Conservation (phyloP, 1,140 invertebrate genomes). For the Drosophila asahinai region DNA sequence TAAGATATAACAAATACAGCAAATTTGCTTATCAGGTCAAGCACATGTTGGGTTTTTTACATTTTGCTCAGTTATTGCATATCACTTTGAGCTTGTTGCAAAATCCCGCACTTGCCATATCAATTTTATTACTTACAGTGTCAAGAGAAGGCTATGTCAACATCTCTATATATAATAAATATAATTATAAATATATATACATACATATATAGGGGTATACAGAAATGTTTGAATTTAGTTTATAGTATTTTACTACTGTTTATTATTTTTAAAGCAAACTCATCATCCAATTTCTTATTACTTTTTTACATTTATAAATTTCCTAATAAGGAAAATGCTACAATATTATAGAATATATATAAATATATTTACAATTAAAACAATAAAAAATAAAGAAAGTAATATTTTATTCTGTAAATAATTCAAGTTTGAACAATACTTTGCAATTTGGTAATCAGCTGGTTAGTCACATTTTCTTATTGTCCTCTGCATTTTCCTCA, state of each 20-base stretch:
- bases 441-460: constrained; percentile 18
- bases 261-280: too few relatives aligned
- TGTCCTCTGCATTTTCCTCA: constrained; percentile 22
- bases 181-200: too few relatives aligned
- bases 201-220: not conserved
- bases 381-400: not conserved
- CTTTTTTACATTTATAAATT: too few relatives aligned
- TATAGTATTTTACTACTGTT: too few relatives aligned
- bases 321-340: too few relatives aligned
- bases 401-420: constrained; percentile 2
- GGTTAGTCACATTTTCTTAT: constrained; percentile 2
- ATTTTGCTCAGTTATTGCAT: constrained; percentile 5
- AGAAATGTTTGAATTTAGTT: not conserved
- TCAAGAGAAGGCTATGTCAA: not conserved
- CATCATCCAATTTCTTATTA: not conserved
- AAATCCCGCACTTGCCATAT: constrained; percentile 1
- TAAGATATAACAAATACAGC: not conserved
- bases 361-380: not conserved
- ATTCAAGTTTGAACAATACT: not conserved
- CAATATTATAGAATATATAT: too few relatives aligned
- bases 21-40: constrained; percentile 15
- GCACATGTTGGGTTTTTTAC: constrained; percentile 11
- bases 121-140: constrained; percentile 1
- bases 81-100: constrained; percentile 4
- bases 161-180: not conserved